phyloP scores from a whole-genome alignment of 2,797 vertebrate genomes.

The Antrozous pallidus region DNA sequence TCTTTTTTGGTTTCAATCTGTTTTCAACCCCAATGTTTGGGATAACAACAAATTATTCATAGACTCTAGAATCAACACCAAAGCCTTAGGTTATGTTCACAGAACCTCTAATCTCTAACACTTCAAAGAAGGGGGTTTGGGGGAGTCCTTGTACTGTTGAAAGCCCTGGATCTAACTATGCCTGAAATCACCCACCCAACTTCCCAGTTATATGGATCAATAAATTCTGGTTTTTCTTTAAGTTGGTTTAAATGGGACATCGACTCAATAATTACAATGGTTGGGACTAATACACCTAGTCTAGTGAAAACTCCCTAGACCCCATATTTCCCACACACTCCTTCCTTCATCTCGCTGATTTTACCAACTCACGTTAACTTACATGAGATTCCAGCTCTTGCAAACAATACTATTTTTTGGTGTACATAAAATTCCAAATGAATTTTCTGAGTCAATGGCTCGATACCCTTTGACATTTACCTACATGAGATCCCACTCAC shows the following conservation, averaged over 20 bases:
- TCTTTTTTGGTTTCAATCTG: background rate
- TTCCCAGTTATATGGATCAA: background rate
- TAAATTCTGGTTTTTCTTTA: background rate
- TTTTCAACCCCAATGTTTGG: background rate
- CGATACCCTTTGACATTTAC: too few species aligned
- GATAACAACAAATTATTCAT: background rate
- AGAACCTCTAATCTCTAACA: background rate
- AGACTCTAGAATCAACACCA: background rate
- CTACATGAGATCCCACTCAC: background rate
- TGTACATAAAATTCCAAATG: too few species aligned
- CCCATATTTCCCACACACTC: background rate
- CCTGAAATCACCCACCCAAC: background rate
- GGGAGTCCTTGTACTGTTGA: background rate
- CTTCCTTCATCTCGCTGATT: background rate
- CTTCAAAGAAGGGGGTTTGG: background rate
- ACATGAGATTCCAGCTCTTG: background rate
- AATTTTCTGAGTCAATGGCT: too few species aligned
- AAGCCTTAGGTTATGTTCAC: background rate
- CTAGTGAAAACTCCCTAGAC: background rate
- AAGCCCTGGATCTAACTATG: background rate
- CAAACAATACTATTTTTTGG: too few species aligned
- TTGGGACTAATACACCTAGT: background rate
- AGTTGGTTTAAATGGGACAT: background rate
- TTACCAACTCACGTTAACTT: background rate
- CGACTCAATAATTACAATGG: background rate